Evolutionary conservation across 2,113 vertebrate genomes (phyloP).

Genomic region (Irena cyanogastra): DNA sequence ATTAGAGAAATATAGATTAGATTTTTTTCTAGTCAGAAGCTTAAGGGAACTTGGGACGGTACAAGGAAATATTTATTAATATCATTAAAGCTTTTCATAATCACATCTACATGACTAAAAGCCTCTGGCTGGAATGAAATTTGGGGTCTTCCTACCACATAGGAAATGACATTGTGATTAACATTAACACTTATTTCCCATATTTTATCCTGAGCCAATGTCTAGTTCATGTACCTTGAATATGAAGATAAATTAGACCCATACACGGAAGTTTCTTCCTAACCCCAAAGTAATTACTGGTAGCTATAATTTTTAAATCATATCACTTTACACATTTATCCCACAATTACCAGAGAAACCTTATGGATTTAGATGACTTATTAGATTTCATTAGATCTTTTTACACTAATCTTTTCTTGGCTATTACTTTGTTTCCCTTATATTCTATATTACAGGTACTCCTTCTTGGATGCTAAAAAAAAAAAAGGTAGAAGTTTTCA

Average conservation of each 20-base stretch:
- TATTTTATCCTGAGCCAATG: not conserved
- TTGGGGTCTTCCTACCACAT: not conserved
- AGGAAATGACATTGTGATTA: not conserved
- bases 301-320: not conserved
- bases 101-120: not conserved
- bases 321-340: not conserved
- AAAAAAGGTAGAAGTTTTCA: not conserved
- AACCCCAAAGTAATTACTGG: not conserved
- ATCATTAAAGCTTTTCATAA: not conserved
- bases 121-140: not conserved
- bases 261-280: not conserved
- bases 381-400: not conserved
- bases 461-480: not conserved
- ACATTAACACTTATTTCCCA: not conserved
- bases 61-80: constrained; percentile 10
- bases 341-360: not conserved
- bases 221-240: not conserved
- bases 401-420: not conserved
- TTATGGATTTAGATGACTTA: not conserved
- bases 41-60: not conserved
- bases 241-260: not conserved
- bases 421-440: not conserved
- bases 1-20: not conserved
- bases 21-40: not conserved
- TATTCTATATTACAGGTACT: not conserved